Percentiles rank a stretch among this genome's conserved stretches.
These are phyloP conservation scores for Margaritifera margaritifera DNA, from an alignment of 2,888 invertebrate genomes.

Conservation along the genomic window DNA sequence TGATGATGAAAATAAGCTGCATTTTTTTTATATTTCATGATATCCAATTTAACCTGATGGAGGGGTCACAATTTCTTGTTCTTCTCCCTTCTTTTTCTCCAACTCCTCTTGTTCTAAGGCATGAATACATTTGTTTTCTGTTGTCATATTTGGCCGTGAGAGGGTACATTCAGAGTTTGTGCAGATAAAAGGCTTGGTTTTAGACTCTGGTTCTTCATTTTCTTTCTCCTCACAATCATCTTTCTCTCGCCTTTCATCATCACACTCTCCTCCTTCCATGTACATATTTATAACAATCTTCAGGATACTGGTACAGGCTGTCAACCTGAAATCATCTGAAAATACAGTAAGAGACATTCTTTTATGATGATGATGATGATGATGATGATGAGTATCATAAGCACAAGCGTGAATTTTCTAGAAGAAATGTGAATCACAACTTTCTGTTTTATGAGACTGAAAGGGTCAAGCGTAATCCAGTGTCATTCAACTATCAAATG, in stretches of 20 bases:
- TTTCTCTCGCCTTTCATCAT: constrained; percentile 29
- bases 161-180: constrained; percentile 61
- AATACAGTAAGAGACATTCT: constrained; percentile 6
- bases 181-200: constrained; percentile 40
- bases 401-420: too few species aligned
- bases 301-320: constrained; percentile 88
- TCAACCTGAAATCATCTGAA: constrained; percentile 89
- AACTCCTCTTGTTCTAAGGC: constrained; percentile 31
- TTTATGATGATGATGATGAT: not conserved
- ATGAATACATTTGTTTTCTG: constrained; percentile 57
- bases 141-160: constrained; percentile 47
- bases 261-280: constrained; percentile 40
- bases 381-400: not conserved
- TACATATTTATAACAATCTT: constrained; percentile 81
- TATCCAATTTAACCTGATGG: too few species aligned
- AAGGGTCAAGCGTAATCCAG: too few species aligned
- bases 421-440: too few species aligned
- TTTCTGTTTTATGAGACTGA: too few species aligned
- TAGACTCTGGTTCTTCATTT: constrained; percentile 9
- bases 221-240: constrained; percentile 21
- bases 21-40: too few species aligned
- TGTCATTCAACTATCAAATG: too few species aligned
- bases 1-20: too few species aligned
- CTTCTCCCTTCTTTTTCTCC: constrained; percentile 24
- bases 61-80: too few species aligned